Evolutionary conservation across 2,797 vertebrate species (phyloP).

Genomic region (Alectoris magna): DNA sequence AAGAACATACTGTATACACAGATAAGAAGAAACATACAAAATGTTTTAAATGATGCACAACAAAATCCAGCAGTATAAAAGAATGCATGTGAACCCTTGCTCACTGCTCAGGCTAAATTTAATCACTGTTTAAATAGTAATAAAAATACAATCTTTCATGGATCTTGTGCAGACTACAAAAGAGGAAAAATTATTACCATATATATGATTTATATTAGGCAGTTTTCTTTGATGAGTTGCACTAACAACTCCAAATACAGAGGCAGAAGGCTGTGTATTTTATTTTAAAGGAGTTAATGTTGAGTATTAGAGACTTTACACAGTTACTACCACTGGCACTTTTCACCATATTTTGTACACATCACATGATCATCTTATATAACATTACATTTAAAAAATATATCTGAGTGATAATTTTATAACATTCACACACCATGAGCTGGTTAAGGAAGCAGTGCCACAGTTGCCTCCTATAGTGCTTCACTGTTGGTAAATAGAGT

Average conservation of each 20-base stretch:
- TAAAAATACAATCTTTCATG: conserved; percentile 99
- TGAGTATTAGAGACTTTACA: conserved; percentile 91
- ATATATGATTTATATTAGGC: conserved; percentile 89
- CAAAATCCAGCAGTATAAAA: conserved; percentile 98
- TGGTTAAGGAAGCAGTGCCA: conserved; percentile 80
- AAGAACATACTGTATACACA: conserved; percentile 99
- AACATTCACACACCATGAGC: conserved; percentile 83
- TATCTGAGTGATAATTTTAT: conserved; percentile 83
- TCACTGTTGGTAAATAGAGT: conserved; percentile 82
- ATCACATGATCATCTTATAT: conserved; percentile 94
- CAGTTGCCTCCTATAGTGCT: conserved; percentile 89
- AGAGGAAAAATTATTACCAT: conserved; percentile 88
- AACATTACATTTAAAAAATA: conserved; percentile 90
- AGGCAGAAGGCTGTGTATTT: conserved; percentile 86
- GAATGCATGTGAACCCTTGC: conserved; percentile 88
- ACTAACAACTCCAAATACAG: conserved; percentile 81
- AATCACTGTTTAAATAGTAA: conserved; percentile 98
- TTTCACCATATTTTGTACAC: conserved; percentile 96
- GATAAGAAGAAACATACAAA: conserved; percentile 96
- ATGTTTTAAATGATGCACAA: conserved; percentile 98
- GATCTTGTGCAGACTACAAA: conserved; percentile 92
- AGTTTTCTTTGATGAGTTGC: conserved; percentile 85
- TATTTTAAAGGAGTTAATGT: conserved; percentile 84
- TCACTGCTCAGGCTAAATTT: conserved; percentile 88
- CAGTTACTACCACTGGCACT: conserved; percentile 97